phyloP scores from a whole-genome alignment of 2,888 invertebrate genomes.

The Mimachlamys varia region DNA sequence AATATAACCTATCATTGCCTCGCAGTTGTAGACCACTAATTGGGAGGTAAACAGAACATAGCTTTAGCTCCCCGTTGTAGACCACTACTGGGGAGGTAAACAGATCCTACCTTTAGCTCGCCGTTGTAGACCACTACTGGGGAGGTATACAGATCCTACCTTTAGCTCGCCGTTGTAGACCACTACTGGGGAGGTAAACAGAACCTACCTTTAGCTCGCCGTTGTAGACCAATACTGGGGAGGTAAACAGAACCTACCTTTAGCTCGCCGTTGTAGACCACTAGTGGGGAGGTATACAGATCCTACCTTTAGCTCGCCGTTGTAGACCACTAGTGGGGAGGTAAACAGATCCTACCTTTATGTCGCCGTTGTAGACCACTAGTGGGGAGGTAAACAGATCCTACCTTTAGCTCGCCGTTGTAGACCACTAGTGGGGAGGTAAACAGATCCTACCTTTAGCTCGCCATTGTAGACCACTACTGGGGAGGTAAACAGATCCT shows the following conservation, averaged over 20 bases:
- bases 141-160: conserved; percentile 23
- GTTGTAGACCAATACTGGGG: background rate
- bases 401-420: too few relatives aligned
- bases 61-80: background rate
- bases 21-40: conserved; percentile 87
- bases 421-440: too few relatives aligned
- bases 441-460: conserved; percentile 41
- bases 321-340: background rate
- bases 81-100: background rate
- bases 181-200: background rate
- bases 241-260: background rate
- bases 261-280: conserved; percentile 88
- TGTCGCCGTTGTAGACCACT: background rate
- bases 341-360: background rate
- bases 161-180: too few relatives aligned
- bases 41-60: conserved; percentile 43
- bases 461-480: background rate
- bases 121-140: background rate
- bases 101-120: background rate
- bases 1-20: background rate
- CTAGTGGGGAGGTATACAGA: conserved; percentile 52
- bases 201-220: background rate
- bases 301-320: background rate
- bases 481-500: background rate
- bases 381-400: conserved; percentile 13